These are phyloP conservation scores for Petromus typicus DNA, from an alignment of 2,113 vertebrate species.

Conservation along the genomic window DNA sequence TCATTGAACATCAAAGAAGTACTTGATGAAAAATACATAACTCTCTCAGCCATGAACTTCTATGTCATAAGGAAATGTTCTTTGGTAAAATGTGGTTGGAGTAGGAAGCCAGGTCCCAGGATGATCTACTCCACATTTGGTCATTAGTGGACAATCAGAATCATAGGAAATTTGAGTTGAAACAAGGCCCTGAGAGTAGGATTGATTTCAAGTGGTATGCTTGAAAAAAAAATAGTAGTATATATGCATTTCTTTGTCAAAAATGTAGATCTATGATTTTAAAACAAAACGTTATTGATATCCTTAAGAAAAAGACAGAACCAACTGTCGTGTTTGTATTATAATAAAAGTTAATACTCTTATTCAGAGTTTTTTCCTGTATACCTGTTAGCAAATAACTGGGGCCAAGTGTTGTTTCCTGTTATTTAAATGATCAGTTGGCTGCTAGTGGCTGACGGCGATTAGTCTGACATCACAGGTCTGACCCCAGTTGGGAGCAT, in stretches of 20 bases:
- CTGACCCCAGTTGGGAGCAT: not conserved
- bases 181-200: constrained; percentile 58
- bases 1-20: not conserved
- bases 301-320: not conserved
- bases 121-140: constrained; percentile 66
- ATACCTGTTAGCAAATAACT: not conserved
- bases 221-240: not conserved
- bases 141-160: constrained; percentile 40
- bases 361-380: not conserved
- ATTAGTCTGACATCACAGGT: not conserved
- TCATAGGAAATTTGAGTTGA: constrained; percentile 53
- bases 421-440: not conserved
- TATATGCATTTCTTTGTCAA: constrained; percentile 50
- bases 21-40: not conserved
- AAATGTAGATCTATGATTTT: constrained; percentile 38
- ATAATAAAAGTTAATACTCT: not conserved
- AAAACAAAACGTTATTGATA: constrained; percentile 40
- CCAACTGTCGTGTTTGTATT: not conserved
- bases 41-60: not conserved
- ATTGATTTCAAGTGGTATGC: constrained; percentile 8
- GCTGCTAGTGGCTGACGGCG: not conserved
- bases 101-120: constrained; percentile 54
- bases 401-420: not conserved
- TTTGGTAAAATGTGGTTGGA: constrained; percentile 27
- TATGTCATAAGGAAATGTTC: constrained; percentile 48